A percentile compares a stretch with the other conserved stretches of the same genome.
These are phyloP conservation scores for Palaemon carinicauda DNA, from an alignment of 1,140 invertebrate species.

Conservation along the genomic window DNA sequence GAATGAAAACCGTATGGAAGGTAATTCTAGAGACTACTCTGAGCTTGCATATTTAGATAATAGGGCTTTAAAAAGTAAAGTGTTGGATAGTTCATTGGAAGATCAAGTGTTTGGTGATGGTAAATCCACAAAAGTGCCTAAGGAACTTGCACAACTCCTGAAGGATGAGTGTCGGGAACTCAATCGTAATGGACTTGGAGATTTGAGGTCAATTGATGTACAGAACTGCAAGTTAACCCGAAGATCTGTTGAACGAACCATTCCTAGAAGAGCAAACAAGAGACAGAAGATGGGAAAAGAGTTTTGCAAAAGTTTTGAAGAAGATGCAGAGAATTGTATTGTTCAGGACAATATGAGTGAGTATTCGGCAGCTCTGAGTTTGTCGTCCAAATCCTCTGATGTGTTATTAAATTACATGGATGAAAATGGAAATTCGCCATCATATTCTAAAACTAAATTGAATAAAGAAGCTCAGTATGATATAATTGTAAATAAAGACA, in stretches of 20 bases:
- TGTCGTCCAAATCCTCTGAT: not conserved
- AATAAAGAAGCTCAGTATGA: not conserved
- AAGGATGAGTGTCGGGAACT: slow-evolving; percentile 47
- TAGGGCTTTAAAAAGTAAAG: not conserved
- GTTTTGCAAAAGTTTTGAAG: not conserved
- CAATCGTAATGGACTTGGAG: slow-evolving; percentile 13
- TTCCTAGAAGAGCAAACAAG: not conserved
- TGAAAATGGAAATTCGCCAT: slow-evolving; percentile 48
- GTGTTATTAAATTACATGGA: not conserved
- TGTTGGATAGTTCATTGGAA: not conserved
- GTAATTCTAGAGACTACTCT: not conserved
- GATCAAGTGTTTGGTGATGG: not conserved
- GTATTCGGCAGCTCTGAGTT: not conserved
- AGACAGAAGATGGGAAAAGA: not conserved
- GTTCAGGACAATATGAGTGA: not conserved
- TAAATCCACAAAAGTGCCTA: not conserved
- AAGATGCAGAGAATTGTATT: too few species aligned
- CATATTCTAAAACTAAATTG: not conserved
- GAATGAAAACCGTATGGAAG: not conserved
- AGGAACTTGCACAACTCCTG: slow-evolving; percentile 29
- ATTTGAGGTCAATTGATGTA: slow-evolving; percentile 9
- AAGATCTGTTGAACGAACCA: slow-evolving; percentile 6
- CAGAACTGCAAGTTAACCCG: slow-evolving; percentile 31
- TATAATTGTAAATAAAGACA: not conserved
- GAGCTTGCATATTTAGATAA: not conserved